Evolutionary conservation across 2,113 vertebrate genomes (phyloP).

Genomic region (Nothocercus nigrocapillus): DNA sequence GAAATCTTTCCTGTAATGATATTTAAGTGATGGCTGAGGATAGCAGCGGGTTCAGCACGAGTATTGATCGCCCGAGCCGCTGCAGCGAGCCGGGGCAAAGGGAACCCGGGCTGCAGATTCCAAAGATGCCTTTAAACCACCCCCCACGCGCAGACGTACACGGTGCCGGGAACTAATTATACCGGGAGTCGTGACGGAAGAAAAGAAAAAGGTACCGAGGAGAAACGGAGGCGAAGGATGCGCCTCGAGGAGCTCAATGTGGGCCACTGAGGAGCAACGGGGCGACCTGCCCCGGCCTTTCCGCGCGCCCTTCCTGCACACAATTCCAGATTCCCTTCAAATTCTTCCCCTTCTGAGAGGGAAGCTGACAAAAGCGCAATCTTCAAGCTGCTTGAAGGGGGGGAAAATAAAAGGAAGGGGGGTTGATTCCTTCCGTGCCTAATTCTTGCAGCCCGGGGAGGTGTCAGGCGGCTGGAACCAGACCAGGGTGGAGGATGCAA

Average conservation of each 20-base stretch:
- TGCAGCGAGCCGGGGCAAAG: constrained; percentile 46
- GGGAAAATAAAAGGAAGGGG: background rate
- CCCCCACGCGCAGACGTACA: background rate
- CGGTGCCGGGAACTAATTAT: constrained; percentile 50
- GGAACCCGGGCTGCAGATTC: constrained; percentile 8
- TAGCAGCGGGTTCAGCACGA: constrained; percentile 75
- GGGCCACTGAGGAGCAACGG: background rate
- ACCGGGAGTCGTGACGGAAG: constrained; percentile 41
- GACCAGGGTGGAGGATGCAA: accelerated
- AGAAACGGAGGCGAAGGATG: constrained; percentile 47
- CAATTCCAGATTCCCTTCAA: constrained; percentile 61
- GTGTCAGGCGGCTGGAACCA: no score
- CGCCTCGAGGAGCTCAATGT: constrained; percentile 47
- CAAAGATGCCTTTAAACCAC: constrained; percentile 49
- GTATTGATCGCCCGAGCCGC: constrained; percentile 68
- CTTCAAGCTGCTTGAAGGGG: background rate
- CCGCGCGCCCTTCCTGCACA: background rate
- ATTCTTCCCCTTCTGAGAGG: constrained; percentile 6
- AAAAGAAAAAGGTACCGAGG: constrained; percentile 17
- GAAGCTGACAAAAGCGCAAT: constrained; percentile 59
- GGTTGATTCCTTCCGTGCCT: background rate
- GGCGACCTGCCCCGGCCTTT: constrained; percentile 5
- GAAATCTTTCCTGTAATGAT: constrained; percentile 82
- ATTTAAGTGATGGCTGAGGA: constrained; percentile 80
- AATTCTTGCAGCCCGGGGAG: background rate